Conservation (phyloP, 2,888 invertebrate genomes). For the Odontothrips loti region DNA sequence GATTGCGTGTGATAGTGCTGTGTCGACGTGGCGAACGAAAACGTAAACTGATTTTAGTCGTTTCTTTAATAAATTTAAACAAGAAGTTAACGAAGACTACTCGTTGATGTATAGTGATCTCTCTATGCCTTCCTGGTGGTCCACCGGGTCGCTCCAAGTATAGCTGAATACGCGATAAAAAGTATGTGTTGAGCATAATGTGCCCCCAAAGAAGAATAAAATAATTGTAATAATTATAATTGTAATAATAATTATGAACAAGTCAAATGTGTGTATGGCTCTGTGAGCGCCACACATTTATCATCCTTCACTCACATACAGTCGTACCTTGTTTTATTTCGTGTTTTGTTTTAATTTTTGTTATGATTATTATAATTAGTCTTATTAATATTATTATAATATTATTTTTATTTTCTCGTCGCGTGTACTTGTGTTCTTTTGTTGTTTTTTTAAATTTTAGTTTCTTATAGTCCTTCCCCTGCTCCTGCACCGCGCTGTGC, state of each 20-base stretch:
- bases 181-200: background rate
- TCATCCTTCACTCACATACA: background rate
- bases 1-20: no score
- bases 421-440: background rate
- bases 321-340: constrained; percentile 4
- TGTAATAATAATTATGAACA: background rate
- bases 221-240: background rate
- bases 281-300: background rate
- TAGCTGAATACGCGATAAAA: background rate
- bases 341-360: background rate
- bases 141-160: background rate
- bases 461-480: background rate
- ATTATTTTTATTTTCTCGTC: background rate
- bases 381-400: no score
- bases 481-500: background rate
- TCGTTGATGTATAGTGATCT: background rate
- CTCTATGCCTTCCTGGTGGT: background rate
- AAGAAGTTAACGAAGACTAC: background rate
- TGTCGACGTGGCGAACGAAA: no score
- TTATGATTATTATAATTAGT: background rate
- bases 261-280: background rate
- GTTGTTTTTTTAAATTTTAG: background rate
- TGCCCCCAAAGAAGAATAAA: background rate
- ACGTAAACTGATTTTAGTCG: background rate
- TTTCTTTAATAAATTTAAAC: background rate